phyloP scores from a whole-genome alignment of 2,113 vertebrate species.

The Rafetus swinhoei region DNA sequence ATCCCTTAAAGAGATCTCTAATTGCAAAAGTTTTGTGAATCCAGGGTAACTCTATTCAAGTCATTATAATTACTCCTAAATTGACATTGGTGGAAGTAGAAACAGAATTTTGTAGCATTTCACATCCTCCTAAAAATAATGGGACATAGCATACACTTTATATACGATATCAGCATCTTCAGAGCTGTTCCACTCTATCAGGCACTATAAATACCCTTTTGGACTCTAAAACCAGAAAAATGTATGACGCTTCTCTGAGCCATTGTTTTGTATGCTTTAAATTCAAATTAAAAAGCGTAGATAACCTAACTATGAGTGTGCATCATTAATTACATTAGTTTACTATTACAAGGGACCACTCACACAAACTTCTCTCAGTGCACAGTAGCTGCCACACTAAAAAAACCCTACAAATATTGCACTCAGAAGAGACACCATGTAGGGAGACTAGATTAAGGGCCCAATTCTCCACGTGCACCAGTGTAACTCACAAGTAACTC shows the following conservation, averaged over 20 bases:
- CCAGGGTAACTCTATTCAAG: not conserved
- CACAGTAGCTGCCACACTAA: not conserved
- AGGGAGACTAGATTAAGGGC: not conserved
- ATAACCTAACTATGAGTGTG: not conserved
- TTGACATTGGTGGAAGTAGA: not conserved
- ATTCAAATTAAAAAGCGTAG: not conserved
- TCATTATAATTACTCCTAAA: not conserved
- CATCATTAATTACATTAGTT: not conserved
- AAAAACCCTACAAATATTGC: not conserved
- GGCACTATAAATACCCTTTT: not conserved
- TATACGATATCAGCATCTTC: not conserved
- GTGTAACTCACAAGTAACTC: not conserved
- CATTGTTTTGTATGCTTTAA: not conserved
- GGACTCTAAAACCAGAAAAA: not conserved
- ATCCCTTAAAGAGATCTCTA: rapidly evolving
- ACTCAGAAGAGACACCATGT: not conserved
- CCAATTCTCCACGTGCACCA: not conserved
- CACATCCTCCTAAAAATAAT: not conserved
- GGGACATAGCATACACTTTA: not conserved
- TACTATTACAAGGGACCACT: not conserved
- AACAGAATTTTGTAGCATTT: not conserved
- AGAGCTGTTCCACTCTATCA: not conserved
- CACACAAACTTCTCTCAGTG: not conserved
- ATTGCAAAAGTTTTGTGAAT: not conserved
- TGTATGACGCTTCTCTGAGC: not conserved